A percentile compares a stretch with the other conserved stretches of the same genome.
Evolutionary conservation across 2,888 invertebrate species (phyloP).

Genomic region (Metellina segmentata): DNA sequence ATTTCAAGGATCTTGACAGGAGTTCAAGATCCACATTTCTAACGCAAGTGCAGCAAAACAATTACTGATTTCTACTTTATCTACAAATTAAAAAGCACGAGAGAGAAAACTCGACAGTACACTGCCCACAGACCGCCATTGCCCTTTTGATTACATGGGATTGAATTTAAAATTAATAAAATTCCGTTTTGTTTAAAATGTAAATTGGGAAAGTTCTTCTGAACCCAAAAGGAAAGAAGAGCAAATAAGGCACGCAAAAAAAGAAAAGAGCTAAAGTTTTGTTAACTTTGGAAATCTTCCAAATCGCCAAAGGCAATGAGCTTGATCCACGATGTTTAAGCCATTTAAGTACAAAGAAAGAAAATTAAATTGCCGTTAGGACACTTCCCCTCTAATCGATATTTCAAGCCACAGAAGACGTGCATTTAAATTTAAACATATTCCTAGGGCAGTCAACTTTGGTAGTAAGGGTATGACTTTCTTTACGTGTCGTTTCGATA

Average conservation of each 20-base stretch:
- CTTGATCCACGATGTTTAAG: constrained; percentile 24
- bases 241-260: not conserved
- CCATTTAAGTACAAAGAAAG: constrained; percentile 34
- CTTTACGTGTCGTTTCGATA: no score
- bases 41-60: no score
- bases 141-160: not conserved
- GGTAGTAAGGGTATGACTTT: no score
- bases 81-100: not conserved
- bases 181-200: not conserved
- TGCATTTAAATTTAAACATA: constrained; percentile 6
- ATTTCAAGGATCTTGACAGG: no score
- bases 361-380: constrained; percentile 34
- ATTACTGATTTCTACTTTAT: not conserved
- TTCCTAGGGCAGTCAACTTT: not conserved
- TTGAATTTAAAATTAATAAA: not conserved
- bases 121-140: not conserved
- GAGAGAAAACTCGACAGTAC: not conserved
- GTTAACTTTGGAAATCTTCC: constrained; percentile 34
- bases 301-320: constrained; percentile 24
- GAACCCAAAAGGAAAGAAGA: not conserved
- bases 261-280: not conserved
- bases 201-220: not conserved
- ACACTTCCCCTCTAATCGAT: constrained; percentile 16
- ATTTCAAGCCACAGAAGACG: not conserved
- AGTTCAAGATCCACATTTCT: no score